Evolutionary conservation across 2,888 invertebrate species (phyloP).

Genomic region (Busseola fusca): DNA sequence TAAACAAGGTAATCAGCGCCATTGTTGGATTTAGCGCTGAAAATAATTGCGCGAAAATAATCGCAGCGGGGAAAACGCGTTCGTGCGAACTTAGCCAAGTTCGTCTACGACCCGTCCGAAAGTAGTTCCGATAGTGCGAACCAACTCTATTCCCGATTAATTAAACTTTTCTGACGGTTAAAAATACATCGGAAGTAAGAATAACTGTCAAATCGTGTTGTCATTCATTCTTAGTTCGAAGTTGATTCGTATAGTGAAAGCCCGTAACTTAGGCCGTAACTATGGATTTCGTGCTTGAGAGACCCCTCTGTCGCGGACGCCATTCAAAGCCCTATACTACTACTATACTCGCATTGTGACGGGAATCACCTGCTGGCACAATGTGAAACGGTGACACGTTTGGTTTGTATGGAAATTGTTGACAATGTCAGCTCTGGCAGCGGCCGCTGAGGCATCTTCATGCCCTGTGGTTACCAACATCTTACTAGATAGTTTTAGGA

Average conservation of each 20-base stretch:
- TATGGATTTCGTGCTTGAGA: not conserved
- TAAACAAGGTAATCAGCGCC: too few relatives aligned
- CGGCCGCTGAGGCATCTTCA: not conserved
- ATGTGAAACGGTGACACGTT: not conserved
- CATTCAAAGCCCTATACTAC: not conserved
- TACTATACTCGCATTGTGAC: too few relatives aligned
- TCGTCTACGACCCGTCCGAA: not conserved
- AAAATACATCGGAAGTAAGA: too few relatives aligned
- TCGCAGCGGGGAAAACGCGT: not conserved
- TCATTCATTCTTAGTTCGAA: not conserved
- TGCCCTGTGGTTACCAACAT: slow-evolving; percentile 7
- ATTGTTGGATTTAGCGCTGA: not conserved
- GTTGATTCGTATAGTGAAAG: not conserved
- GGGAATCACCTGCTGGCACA: too few relatives aligned
- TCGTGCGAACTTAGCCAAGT: too few relatives aligned
- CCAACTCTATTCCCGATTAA: too few relatives aligned
- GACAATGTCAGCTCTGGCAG: too few relatives aligned
- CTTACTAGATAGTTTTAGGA: not conserved
- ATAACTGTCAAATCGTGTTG: too few relatives aligned
- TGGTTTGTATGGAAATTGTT: not conserved
- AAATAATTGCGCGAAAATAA: not conserved
- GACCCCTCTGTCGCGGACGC: not conserved
- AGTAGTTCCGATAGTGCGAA: not conserved
- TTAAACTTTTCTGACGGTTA: too few relatives aligned
- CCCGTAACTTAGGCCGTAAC: not conserved